phyloP scores from a whole-genome alignment of 2,888 invertebrate genomes.

The Drosophila neoperkinsi region DNA sequence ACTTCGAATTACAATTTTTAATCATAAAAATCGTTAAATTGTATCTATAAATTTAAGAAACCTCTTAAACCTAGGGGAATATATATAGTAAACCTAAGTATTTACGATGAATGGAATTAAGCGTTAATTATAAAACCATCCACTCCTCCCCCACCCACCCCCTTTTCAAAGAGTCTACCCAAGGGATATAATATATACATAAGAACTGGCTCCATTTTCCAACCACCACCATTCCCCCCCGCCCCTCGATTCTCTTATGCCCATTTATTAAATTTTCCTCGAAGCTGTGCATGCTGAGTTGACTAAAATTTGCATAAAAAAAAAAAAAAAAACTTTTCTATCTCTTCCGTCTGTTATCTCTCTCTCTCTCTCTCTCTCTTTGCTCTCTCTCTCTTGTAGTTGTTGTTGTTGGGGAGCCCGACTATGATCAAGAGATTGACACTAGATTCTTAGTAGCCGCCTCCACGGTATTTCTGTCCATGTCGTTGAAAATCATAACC shows the following conservation, averaged over 20 bases:
- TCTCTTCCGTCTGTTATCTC: slow-evolving; percentile 35
- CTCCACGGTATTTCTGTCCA: slow-evolving; percentile 84
- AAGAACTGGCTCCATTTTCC: slow-evolving; percentile 1
- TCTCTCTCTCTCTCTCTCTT: slow-evolving; percentile 61
- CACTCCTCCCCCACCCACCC: background rate
- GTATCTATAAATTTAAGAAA: background rate
- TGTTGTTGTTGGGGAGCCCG: slow-evolving; percentile 75
- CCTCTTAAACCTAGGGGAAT: background rate
- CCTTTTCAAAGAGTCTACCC: background rate
- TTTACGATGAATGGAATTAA: background rate
- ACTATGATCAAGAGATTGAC: slow-evolving; percentile 81
- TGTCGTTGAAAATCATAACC: slow-evolving; percentile 83
- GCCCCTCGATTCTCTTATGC: background rate
- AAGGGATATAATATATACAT: background rate
- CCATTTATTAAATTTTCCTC: background rate
- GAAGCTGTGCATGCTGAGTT: slow-evolving; percentile 25
- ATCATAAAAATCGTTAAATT: background rate
- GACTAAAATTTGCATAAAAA: slow-evolving; percentile 17
- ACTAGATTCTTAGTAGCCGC: slow-evolving; percentile 84
- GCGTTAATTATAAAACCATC: background rate
- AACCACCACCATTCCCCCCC: background rate
- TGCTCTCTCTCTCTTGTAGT: slow-evolving; percentile 68
- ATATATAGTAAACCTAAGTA: background rate
- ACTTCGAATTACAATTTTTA: background rate
- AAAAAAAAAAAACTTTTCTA: background rate